Percentiles rank a stretch among this genome's conserved stretches.
These are phyloP conservation scores for Drosophila repleta DNA, from an alignment of 1,140 invertebrate species.

Conservation along the genomic window DNA sequence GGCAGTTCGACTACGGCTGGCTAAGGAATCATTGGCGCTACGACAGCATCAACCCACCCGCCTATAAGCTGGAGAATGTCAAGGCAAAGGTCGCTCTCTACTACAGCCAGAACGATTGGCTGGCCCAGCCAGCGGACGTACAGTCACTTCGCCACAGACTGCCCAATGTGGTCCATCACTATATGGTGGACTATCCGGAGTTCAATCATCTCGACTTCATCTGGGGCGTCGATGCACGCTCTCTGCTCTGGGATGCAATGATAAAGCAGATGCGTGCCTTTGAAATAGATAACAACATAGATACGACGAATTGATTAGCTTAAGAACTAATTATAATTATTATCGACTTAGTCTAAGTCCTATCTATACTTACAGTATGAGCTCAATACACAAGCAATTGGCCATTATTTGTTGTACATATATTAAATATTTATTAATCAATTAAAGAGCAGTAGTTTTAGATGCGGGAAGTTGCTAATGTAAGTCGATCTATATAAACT, in stretches of 20 bases:
- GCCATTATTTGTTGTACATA: constrained; percentile 22
- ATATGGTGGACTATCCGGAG: constrained; percentile 79
- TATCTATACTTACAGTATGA: constrained; percentile 37
- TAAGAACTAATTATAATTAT: background rate
- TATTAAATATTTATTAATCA: constrained; percentile 27
- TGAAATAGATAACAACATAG: constrained; percentile 38
- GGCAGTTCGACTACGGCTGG: constrained; percentile 84
- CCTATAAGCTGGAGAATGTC: constrained; percentile 86
- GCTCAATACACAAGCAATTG: constrained; percentile 12
- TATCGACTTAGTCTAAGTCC: constrained; percentile 3
- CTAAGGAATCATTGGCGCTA: constrained; percentile 84
- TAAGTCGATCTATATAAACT: too few relatives aligned
- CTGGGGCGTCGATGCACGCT: constrained; percentile 84
- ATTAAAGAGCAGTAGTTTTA: constrained; percentile 2
- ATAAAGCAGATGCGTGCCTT: constrained; percentile 77
- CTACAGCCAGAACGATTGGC: constrained; percentile 87
- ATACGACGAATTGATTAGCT: constrained; percentile 24
- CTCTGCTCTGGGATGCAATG: constrained; percentile 83
- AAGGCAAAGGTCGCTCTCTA: constrained; percentile 87
- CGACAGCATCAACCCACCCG: constrained; percentile 85
- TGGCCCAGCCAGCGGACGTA: constrained; percentile 85
- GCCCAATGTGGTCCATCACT: constrained; percentile 83
- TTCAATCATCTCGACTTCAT: constrained; percentile 87
- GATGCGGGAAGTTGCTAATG: too few relatives aligned
- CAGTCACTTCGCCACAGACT: constrained; percentile 81